A percentile compares a stretch with the other conserved stretches of the same genome.
Evolutionary conservation across 2,113 vertebrate species (phyloP).

Genomic region (Amia ocellicauda): DNA sequence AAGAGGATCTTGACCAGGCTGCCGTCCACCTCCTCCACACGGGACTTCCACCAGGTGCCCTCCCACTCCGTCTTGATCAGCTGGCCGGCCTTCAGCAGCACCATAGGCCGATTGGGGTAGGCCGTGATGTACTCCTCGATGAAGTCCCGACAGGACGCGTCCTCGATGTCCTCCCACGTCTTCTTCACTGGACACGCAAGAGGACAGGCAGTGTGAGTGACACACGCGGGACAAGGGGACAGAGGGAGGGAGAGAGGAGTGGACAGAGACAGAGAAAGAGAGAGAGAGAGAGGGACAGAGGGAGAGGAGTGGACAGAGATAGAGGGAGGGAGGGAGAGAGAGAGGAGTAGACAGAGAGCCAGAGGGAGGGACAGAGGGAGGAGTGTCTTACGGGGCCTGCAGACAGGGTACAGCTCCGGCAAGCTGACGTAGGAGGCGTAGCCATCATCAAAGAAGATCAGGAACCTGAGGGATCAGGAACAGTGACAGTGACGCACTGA

Average conservation of each 20-base stretch:
- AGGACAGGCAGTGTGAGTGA: neutral
- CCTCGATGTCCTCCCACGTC: conserved; percentile 95
- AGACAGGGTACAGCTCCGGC: conserved; percentile 86
- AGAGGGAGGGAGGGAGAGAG: neutral
- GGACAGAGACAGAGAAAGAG: neutral
- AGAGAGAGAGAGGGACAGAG: too few relatives aligned
- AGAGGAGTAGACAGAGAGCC: neutral
- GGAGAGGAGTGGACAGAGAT: neutral
- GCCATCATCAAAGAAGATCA: conserved; percentile 97
- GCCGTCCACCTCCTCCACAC: conserved; percentile 94
- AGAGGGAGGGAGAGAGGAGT: neutral
- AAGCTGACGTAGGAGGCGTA: conserved; percentile 92
- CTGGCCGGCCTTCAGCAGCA: conserved; percentile 88
- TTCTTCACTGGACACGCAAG: conserved; percentile 71
- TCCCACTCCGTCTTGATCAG: conserved; percentile 98
- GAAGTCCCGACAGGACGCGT: conserved; percentile 89
- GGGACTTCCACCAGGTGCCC: conserved; percentile 97
- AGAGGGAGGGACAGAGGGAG: neutral
- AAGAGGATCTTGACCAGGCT: conserved; percentile 97
- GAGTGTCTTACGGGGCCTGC: conserved; percentile 77
- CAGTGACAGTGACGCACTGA: neutral
- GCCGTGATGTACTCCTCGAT: conserved; percentile 95
- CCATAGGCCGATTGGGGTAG: conserved; percentile 96
- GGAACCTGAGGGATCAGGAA: conserved; percentile 67
- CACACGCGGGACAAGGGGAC: conserved; percentile 3